phyloP scores from a whole-genome alignment of 2,113 vertebrate genomes.

The Leptobrachium ailaonicum region DNA sequence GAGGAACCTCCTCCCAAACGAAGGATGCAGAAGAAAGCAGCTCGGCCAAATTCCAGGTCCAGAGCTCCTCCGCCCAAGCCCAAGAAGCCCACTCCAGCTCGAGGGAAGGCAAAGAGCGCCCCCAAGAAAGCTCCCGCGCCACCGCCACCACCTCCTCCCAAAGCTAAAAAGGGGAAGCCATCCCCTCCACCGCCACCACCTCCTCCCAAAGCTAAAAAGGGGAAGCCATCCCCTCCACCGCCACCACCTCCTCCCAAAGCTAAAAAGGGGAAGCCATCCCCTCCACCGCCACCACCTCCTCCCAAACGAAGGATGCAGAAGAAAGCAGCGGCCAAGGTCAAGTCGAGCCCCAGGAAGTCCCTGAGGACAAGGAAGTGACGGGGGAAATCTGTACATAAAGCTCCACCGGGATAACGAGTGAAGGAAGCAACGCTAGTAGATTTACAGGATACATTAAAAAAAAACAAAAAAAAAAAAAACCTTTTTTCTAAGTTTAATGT shows the following conservation, averaged over 20 bases:
- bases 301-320: slow-evolving; percentile 75
- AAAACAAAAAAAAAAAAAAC: background rate
- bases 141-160: slow-evolving; percentile 65
- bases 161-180: slow-evolving; percentile 60
- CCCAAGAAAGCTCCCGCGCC: slow-evolving; percentile 58
- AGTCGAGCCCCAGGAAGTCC: slow-evolving; percentile 80
- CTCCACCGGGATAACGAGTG: background rate
- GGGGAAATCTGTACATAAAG: slow-evolving; percentile 42
- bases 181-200: slow-evolving; percentile 58
- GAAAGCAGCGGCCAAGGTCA: slow-evolving; percentile 75
- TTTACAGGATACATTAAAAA: slow-evolving; percentile 2
- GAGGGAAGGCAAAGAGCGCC: slow-evolving; percentile 66
- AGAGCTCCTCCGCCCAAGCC: slow-evolving; percentile 68
- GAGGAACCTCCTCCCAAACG: slow-evolving; percentile 79
- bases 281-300: slow-evolving; percentile 63
- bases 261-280: slow-evolving; percentile 55
- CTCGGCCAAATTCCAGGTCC: slow-evolving; percentile 70
- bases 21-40: slow-evolving; percentile 77
- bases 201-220: slow-evolving; percentile 68
- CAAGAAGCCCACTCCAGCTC: slow-evolving; percentile 61
- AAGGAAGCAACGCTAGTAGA: background rate
- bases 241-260: slow-evolving; percentile 67
- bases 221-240: slow-evolving; percentile 53
- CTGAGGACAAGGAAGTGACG: slow-evolving; percentile 70
- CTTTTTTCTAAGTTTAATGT: slow-evolving; percentile 70